Conservation (phyloP, 2,113 vertebrate species). For the Furnarius figulus region DNA sequence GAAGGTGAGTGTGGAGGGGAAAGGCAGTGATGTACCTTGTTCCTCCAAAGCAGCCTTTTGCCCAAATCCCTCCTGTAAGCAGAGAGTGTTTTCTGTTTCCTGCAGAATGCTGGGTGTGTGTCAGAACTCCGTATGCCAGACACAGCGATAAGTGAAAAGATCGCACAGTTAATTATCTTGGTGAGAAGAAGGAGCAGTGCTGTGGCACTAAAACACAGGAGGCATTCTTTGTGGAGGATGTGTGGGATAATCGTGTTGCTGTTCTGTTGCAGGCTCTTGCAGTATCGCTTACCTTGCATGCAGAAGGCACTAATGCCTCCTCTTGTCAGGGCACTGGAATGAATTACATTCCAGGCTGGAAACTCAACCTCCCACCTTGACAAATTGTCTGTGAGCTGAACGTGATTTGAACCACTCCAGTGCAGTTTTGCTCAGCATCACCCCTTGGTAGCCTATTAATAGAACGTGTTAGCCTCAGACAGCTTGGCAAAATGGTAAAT, state of each 20-base stretch:
- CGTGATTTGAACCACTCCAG: not conserved
- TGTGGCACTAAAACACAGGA: not conserved
- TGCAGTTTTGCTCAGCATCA: not conserved
- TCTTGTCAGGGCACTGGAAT: not conserved
- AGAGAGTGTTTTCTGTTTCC: not conserved
- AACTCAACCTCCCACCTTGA: conserved; percentile 29
- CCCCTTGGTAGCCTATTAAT: not conserved
- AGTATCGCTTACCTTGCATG: not conserved
- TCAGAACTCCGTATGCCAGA: not conserved
- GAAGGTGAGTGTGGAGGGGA: not conserved
- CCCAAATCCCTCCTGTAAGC: not conserved
- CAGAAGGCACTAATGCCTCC: not conserved
- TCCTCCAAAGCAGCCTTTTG: not conserved
- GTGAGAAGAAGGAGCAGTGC: not conserved
- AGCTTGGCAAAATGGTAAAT: not conserved
- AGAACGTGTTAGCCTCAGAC: not conserved
- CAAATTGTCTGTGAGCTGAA: conserved; percentile 9
- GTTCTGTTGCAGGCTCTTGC: not conserved
- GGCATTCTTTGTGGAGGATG: not conserved
- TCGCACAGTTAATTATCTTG: not conserved
- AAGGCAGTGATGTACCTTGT: rapidly evolving
- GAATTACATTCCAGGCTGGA: not conserved
- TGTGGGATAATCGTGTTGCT: rapidly evolving
- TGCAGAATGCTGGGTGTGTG: not conserved
- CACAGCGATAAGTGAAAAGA: not conserved